Base-by-base conservation (phyloP, 2,113 vertebrate genomes). In the Columbina picui region DNA sequence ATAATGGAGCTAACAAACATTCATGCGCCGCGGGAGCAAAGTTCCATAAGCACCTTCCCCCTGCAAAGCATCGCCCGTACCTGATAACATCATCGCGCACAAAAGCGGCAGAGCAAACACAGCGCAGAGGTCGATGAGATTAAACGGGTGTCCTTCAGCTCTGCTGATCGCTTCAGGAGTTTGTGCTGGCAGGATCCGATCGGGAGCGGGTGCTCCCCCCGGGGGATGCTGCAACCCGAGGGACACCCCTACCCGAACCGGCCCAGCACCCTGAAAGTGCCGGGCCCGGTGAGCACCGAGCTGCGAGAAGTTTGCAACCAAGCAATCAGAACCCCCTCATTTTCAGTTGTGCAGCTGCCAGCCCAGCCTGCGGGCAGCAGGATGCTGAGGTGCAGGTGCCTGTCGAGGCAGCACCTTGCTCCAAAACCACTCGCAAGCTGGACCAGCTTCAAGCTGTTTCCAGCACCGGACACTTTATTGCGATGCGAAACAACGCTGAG, bases 141-240 rank as follows among this genome's bases (percentile, higher is more conserved):
- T 18, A n/a, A 61, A 36, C 1, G 21, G 32, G 50, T 2, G 25
- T 38, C 85, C 90, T 77, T 50, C 89, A 86, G 71, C 63, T 6
- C 1, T 0, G 3, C 55, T 10, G 20, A 38, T 9, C 1, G 2
- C 63, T 23, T 34, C 32, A 3, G 8, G 6, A 20, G 15, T 12
- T 14, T 7, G 10, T 19, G 32, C 26, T 22, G 12, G 36, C 63
- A 27, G 32, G 49, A 9, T 38, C 19, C 38, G 14, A 15, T 19
- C 27, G 15, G 56, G 70, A 34, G 34, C 0, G 22, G 52, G 20
- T 18, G 79, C 52, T 38, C 63, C 38, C 69, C 6, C 8, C 43
- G 39, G 9, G 17, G 43, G 43, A 19, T 18, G 9, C 38, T 11
- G 9, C 38, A 9, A 45, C 43, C 43, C 18, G 18, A 9, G 43